Percentiles rank a stretch among this genome's conserved stretches.
Conservation (phyloP, 1,140 invertebrate species). For the Drosophila rhopaloa region DNA sequence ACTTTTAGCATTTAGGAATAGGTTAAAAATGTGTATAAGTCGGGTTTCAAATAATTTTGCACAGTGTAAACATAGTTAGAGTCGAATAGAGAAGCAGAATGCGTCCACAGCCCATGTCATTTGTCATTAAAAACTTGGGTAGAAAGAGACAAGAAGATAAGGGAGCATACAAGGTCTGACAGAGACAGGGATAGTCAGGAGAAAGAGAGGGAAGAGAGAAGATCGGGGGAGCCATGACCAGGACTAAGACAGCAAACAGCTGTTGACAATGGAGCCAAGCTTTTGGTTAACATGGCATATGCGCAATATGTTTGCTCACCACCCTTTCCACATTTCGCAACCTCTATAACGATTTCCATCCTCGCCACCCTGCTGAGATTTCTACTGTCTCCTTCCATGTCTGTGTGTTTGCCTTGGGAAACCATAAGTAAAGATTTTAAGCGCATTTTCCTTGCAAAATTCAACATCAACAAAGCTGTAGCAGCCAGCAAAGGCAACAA, state of each 20-base stretch:
- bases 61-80: neutral
- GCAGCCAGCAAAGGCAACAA: conserved; percentile 39
- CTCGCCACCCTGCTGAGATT: conserved; percentile 31
- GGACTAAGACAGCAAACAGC: conserved; percentile 68
- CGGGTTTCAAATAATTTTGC: neutral
- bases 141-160: conserved; percentile 10
- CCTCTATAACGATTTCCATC: neutral
- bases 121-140: conserved; percentile 75
- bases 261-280: conserved; percentile 78
- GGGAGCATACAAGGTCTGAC: neutral
- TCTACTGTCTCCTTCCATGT: conserved; percentile 20
- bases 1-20: too few relatives aligned
- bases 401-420: conserved; percentile 56
- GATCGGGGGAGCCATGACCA: conserved; percentile 30
- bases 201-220: neutral
- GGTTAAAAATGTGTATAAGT: neutral
- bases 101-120: conserved; percentile 56
- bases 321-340: neutral
- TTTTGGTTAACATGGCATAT: conserved; percentile 80
- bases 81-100: conserved; percentile 20
- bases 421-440: conserved; percentile 79
- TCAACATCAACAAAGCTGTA: conserved; percentile 53
- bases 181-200: neutral
- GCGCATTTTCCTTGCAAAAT: conserved; percentile 65
- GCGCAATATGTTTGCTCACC: conserved; percentile 73